Conservation (phyloP, 2,888 invertebrate species). For the Hymenopus coronatus region DNA sequence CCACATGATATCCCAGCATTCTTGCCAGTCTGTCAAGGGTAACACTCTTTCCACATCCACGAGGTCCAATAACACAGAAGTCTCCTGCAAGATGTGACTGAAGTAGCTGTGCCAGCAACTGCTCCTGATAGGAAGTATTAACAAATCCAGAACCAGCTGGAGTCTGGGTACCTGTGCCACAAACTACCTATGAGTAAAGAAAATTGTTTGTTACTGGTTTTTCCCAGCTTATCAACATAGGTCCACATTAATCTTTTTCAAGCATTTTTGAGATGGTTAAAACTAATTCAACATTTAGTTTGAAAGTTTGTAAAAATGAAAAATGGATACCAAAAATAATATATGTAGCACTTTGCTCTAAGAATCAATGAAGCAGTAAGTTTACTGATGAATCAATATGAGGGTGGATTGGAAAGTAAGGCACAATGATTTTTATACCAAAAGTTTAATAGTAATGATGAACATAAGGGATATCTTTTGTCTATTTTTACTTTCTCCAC, state of each 20-base stretch:
- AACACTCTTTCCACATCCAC: constrained; percentile 90
- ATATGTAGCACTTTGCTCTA: too few species aligned
- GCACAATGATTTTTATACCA: too few species aligned
- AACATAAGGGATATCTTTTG: too few species aligned
- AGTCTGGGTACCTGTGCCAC: constrained; percentile 38
- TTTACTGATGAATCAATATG: too few species aligned
- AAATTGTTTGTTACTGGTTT: not conserved
- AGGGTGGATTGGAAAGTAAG: too few species aligned
- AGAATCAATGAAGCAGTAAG: too few species aligned
- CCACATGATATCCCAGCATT: constrained; percentile 72
- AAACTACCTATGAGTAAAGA: constrained; percentile 41
- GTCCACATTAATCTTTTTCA: too few species aligned
- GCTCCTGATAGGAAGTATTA: constrained; percentile 75
- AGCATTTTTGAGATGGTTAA: not conserved
- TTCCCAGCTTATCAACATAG: not conserved
- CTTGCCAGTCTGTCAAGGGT: constrained; percentile 74
- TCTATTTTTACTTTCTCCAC: too few species aligned
- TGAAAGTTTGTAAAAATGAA: not conserved
- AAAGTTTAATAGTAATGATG: too few species aligned
- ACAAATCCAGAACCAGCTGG: constrained; percentile 50
- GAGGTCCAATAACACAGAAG: constrained; percentile 84
- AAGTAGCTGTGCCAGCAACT: constrained; percentile 71
- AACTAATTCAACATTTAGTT: not conserved
- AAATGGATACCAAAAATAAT: too few species aligned
- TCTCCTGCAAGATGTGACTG: constrained; percentile 78